Base-by-base conservation (phyloP, 1,140 invertebrate genomes). In the Eumeta japonica region DNA sequence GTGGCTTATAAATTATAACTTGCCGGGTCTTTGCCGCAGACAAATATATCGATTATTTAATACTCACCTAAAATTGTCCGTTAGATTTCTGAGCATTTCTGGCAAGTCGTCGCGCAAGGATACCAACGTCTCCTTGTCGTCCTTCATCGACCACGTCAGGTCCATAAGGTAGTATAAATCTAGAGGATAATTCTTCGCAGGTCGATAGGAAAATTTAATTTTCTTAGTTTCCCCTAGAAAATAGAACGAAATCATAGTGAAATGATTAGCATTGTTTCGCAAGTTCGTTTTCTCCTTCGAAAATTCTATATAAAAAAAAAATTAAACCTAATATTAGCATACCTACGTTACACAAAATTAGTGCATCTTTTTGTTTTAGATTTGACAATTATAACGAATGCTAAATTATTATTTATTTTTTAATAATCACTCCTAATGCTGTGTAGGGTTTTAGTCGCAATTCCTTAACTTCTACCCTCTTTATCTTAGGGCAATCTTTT, bases 151-250 rank as follows among this genome's bases (percentile, higher is more conserved):
- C 75, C 87, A 87, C 3, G 90, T 93, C 9, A 94, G 71, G 62
- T 96, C 92, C 88, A 94, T 92, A 19, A 96, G 66, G 54, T 92
- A 93, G 63, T 96, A 96, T 5, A 96, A 74, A 65, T 96, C 92
- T n/a, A 96, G 78, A 1, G 92, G 92, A 72, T 93, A 94, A 62
- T 94, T 88, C 55, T 77, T 84, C 24, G 83, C 83, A 10, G 81
- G 77, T 31, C 81, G 62, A 47, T 79, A 84, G 11, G 71, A 67
- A 43, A 84, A 72, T 38, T 73, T 63, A 12, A 84, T 52, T 30
- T 61, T 72, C 52, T 73, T 70, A 10, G 71, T 75, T 46, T 79
- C 70, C 18, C 76, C 79, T 81, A 54, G 39, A 75, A 64, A 35
- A n/a, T n/a, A n/a, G n/a, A n/a, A n/a, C n/a, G n/a, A n/a, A n/a